Evolutionary conservation across 2,888 invertebrate species (phyloP).

Genomic region (Odontothrips loti): DNA sequence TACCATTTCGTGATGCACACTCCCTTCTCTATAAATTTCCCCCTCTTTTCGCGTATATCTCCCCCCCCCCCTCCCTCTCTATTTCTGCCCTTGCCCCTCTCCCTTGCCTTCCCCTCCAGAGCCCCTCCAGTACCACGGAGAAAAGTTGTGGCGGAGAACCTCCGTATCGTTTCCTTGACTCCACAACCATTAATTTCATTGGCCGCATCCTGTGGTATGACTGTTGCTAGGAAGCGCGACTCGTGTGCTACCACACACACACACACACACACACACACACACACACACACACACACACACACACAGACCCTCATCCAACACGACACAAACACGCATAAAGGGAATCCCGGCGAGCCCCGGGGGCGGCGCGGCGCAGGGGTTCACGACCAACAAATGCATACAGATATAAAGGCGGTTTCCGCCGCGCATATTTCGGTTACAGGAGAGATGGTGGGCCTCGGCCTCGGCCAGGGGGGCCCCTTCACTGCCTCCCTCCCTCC

Average conservation of each 20-base stretch:
- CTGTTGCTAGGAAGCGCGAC: neutral
- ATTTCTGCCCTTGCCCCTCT: neutral
- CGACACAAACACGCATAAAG: neutral
- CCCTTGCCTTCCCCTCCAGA: neutral
- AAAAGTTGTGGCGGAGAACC: neutral
- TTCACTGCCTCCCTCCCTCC: neutral
- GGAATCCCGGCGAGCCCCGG: too few relatives aligned
- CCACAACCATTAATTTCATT: neutral
- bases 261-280: neutral
- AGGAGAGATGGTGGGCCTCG: too few relatives aligned
- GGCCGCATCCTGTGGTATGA: neutral
- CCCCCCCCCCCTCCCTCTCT: neutral
- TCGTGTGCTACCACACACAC: neutral
- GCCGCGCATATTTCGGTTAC: neutral
- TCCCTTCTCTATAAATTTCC: neutral
- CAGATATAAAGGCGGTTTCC: constrained; percentile 4
- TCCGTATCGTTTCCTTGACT: neutral
- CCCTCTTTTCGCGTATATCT: neutral
- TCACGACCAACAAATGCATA: neutral
- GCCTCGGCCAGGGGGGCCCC: too few relatives aligned
- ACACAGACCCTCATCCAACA: too few relatives aligned
- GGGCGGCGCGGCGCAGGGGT: too few relatives aligned
- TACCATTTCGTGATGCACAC: neutral
- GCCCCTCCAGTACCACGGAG: neutral
- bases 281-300: neutral